phyloP scores from a whole-genome alignment of 1,140 invertebrate genomes.

The Sycophila sp. region DNA sequence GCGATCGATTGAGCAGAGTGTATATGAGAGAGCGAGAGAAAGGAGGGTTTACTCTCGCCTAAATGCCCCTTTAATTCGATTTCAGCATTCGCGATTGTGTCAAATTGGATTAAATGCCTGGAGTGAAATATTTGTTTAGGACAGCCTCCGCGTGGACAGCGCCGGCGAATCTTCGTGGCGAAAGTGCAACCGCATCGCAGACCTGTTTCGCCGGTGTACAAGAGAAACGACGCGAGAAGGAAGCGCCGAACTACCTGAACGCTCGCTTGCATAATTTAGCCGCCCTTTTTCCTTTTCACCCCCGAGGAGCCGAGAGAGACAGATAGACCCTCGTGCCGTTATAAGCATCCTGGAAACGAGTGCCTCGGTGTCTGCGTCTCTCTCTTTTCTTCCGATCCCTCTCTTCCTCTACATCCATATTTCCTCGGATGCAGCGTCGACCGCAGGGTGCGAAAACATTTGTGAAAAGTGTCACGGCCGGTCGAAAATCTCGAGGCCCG shows the following conservation, averaged over 20 bases:
- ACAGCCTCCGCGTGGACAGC: constrained; percentile 15
- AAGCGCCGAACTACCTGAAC: background rate
- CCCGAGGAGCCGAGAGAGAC: background rate
- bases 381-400: constrained; percentile 9
- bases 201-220: background rate
- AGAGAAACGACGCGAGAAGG: background rate
- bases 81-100: constrained; percentile 45
- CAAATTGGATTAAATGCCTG: constrained; percentile 51
- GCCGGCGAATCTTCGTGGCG: too few relatives aligned
- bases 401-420: too few relatives aligned
- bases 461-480: constrained; percentile 46
- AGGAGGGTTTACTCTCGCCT: constrained; percentile 23
- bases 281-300: constrained; percentile 28
- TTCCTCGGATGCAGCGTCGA: too few relatives aligned
- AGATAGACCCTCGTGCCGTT: too few relatives aligned
- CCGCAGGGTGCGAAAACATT: constrained; percentile 55
- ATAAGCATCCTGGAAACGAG: too few relatives aligned
- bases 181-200: background rate
- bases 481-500: background rate
- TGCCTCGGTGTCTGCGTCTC: too few relatives aligned
- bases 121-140: constrained; percentile 55
- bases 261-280: constrained; percentile 45
- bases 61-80: constrained; percentile 53
- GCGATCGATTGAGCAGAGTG: constrained; percentile 42
- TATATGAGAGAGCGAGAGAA: too few relatives aligned